Evolutionary conservation across 2,888 invertebrate genomes (phyloP), one percentile per base, ranked within the genome.

Genomic region (Beris morrisii): DNA sequence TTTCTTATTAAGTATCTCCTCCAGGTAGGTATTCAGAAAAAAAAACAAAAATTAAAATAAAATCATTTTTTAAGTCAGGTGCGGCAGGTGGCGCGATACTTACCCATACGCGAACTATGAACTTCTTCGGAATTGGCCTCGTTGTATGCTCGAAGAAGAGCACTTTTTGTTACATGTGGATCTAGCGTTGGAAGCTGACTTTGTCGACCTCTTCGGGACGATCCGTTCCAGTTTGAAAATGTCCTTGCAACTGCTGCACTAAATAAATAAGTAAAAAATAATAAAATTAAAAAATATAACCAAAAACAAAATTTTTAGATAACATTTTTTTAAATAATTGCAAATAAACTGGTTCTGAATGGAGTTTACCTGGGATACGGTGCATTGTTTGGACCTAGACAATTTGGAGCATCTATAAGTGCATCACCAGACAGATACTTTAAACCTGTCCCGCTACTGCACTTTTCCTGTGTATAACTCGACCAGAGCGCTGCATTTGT

Each of bases 361-460:
- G 28, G 28, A 31, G 82, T 83, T 84, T 83, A 93, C 94, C 88
- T 87, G 69, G 94, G 94, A 83, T 94, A 95, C 64, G 91, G 89
- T 72, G 86, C 81, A 72, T 92, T 89, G 74, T 92, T 91, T 5
- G 94, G 94, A 22, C 94, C 94, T 63, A 90, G 79, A 73, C 93
- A 93, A 75, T 92, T 89, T 28, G 83, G 80, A 6, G 89, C 85
- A 78, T 91, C 92, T 71, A 86, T 86, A 56, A 95, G 82, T 6
- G 94, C 94, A 79, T 95, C 93, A 15, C 95, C 95, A 87, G 92
- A 93, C 22, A 93, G 83, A 79, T 93, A 94, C 81, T 93, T 93
- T 67, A 93, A 81, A 73, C 87, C 86, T 67, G 85, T 82, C 22
- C 88, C 87, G 67, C 84, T 81, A 68, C 84, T 84, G 76, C 86